Conservation (phyloP, 2,797 vertebrate genomes). For the Myotis pilosus region DNA sequence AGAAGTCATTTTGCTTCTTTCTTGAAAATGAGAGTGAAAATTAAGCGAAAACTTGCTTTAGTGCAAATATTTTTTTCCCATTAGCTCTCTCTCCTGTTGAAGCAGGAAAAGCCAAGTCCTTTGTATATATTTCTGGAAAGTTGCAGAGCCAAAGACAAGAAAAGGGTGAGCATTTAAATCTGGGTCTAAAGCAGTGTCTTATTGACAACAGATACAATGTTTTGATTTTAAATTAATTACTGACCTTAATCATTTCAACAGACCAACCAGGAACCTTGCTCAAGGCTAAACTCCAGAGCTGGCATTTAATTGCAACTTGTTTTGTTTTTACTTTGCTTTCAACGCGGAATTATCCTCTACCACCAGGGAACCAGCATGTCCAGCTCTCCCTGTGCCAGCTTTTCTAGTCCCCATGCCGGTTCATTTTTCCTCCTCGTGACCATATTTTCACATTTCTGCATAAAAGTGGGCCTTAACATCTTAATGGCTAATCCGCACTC, state of each 20-base stretch:
- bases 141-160: not conserved
- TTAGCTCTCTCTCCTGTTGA: not conserved
- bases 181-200: not conserved
- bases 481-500: not conserved
- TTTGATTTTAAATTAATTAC: slow-evolving; percentile 30
- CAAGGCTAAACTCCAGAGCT: not conserved
- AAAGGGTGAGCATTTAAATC: not conserved
- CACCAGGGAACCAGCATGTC: not conserved
- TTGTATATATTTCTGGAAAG: not conserved
- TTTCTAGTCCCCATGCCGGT: not conserved
- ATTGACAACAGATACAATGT: not conserved
- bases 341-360: not conserved
- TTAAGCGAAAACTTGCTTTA: not conserved
- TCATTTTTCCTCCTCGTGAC: not conserved
- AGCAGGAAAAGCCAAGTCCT: not conserved
- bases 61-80: not conserved
- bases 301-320: not conserved
- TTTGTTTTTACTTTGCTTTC: not conserved
- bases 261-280: not conserved
- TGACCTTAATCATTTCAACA: not conserved
- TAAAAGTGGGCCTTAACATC: not conserved
- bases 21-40: slow-evolving; percentile 32
- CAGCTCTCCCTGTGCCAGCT: not conserved
- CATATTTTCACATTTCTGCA: not conserved
- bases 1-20: slow-evolving; percentile 17